Conservation (phyloP, 2,797 vertebrate species). For the Trematomus bernacchii region DNA sequence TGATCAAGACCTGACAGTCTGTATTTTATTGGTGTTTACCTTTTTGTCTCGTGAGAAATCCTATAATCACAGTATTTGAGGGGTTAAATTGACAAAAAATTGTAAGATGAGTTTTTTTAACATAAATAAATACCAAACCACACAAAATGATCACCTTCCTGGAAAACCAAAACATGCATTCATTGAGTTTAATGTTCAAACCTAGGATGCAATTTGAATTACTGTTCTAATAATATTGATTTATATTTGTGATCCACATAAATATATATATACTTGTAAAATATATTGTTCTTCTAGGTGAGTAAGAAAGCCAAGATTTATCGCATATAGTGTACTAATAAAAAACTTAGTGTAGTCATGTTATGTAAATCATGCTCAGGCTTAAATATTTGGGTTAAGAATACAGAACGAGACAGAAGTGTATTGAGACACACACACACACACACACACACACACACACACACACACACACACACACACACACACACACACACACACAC, state of each 20-base stretch:
- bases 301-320: background rate
- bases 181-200: conserved; percentile 8
- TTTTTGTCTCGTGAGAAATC: no score
- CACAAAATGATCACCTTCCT: background rate
- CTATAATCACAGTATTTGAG: background rate
- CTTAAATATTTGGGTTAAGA: background rate
- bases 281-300: background rate
- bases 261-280: background rate
- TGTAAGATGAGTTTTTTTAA: background rate
- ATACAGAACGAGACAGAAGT: conserved; percentile 8
- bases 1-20: background rate
- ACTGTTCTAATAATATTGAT: no score
- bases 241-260: no score
- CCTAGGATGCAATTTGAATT: background rate
- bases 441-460: conserved; percentile 5
- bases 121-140: no score
- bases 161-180: background rate
- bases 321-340: background rate
- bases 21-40: background rate
- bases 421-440: background rate
- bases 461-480: background rate
- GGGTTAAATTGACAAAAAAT: background rate
- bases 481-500: no score
- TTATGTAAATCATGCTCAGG: background rate
- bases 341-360: background rate